Percentiles rank a stretch among this genome's conserved stretches.
Conservation (phyloP, 2,888 invertebrate genomes). For the Temnothorax unifasciatus region DNA sequence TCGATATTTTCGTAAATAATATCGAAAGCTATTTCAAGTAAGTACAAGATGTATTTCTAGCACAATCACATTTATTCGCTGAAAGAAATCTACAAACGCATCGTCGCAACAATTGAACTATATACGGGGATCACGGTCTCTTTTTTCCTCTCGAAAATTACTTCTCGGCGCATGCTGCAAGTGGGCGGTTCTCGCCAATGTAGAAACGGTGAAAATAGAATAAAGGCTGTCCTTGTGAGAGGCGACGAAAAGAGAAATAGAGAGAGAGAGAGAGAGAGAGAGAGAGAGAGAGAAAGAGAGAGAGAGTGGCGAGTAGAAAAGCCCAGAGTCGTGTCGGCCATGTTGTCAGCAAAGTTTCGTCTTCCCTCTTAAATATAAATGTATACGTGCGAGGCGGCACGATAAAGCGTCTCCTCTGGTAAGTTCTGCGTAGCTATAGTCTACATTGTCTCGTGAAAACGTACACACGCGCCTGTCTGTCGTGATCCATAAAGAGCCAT, state of each 20-base stretch:
- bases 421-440: conserved; percentile 64
- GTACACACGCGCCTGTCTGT: conserved; percentile 41
- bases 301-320: conserved; percentile 73
- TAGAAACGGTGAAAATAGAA: conserved; percentile 72
- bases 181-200: conserved; percentile 73
- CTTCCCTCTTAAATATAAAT: conserved; percentile 80
- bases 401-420: conserved; percentile 71
- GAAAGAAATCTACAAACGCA: conserved; percentile 56
- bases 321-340: conserved; percentile 75
- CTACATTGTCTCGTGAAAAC: conserved; percentile 52
- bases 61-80: neutral
- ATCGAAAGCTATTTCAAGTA: neutral
- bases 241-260: conserved; percentile 68
- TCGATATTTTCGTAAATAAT: neutral
- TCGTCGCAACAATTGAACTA: conserved; percentile 50
- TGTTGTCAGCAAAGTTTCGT: conserved; percentile 78
- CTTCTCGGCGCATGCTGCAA: conserved; percentile 70
- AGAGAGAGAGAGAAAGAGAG: conserved; percentile 56
- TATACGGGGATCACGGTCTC: conserved; percentile 45
- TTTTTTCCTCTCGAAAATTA: conserved; percentile 70
- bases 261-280: conserved; percentile 44
- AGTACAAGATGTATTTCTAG: neutral
- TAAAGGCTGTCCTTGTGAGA: conserved; percentile 74
- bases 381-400: conserved; percentile 72
- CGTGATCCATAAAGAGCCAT: conserved; percentile 48